phyloP scores from a whole-genome alignment of 2,888 invertebrate genomes.

The Nomada ferruginata region DNA sequence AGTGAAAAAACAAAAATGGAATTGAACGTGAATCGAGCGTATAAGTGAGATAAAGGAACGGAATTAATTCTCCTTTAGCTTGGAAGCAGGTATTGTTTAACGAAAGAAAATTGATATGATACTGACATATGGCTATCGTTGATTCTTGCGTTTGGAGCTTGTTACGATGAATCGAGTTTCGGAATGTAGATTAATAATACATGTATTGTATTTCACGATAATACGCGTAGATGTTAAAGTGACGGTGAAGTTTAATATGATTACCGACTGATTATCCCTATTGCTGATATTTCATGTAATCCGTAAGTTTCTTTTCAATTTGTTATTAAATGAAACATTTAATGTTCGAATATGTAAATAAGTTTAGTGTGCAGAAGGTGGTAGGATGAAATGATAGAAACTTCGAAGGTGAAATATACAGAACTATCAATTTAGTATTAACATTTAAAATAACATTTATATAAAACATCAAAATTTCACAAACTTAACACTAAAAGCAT shows the following conservation, averaged over 20 bases:
- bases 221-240: too few species aligned
- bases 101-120: not conserved
- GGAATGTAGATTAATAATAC: too few species aligned
- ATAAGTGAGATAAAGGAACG: not conserved
- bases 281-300: too few species aligned
- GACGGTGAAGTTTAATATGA: too few species aligned
- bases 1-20: not conserved
- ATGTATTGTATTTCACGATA: too few species aligned
- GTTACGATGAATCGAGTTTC: not conserved
- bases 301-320: too few species aligned
- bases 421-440: not conserved
- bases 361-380: too few species aligned
- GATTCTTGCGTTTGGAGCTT: not conserved
- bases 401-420: too few species aligned
- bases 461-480: not conserved
- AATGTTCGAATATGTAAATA: too few species aligned
- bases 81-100: not conserved
- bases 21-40: not conserved
- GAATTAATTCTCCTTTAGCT: conserved; percentile 15
- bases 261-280: too few species aligned
- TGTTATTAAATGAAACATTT: too few species aligned
- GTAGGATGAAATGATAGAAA: too few species aligned
- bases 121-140: not conserved
- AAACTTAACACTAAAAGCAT: not conserved
- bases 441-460: not conserved